Evolutionary conservation across 2,888 invertebrate species (phyloP).

Genomic region (Ornithoptera priamus): DNA sequence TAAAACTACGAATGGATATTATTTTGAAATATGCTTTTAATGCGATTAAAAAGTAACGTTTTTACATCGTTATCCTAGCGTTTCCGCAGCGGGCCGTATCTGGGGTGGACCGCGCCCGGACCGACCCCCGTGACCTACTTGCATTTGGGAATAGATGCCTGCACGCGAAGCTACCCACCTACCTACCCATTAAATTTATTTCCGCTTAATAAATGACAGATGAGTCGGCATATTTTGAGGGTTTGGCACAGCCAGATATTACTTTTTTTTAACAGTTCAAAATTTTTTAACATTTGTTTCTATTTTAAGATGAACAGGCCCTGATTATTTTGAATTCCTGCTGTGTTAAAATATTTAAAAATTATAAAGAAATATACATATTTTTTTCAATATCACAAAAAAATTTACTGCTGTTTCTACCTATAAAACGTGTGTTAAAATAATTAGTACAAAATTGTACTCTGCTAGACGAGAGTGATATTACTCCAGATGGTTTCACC

Average conservation of each 20-base stretch:
- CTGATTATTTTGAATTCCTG: too few species aligned
- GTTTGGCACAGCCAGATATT: neutral
- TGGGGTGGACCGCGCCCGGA: constrained; percentile 43
- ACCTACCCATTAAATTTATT: constrained; percentile 33
- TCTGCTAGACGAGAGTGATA: too few species aligned
- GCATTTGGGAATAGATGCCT: constrained; percentile 36
- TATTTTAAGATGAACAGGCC: too few species aligned
- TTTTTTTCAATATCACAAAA: too few species aligned
- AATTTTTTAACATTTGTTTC: neutral
- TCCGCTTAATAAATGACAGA: constrained; percentile 35
- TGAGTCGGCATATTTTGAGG: constrained; percentile 14
- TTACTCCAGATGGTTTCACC: too few species aligned
- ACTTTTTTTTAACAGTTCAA: neutral
- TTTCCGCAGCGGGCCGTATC: constrained; percentile 35
- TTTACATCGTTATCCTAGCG: constrained; percentile 32
- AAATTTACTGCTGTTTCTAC: too few species aligned
- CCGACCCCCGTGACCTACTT: constrained; percentile 65
- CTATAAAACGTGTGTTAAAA: too few species aligned
- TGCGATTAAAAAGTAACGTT: constrained; percentile 49
- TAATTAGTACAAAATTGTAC: too few species aligned
- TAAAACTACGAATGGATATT: neutral
- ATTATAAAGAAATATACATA: too few species aligned
- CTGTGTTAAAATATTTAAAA: too few species aligned
- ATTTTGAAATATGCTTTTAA: neutral
- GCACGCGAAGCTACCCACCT: constrained; percentile 34